Percentiles rank a stretch among this genome's conserved stretches.
phyloP scores from a whole-genome alignment of 2,113 vertebrate genomes.

The Melanostigma gelatinosum region DNA sequence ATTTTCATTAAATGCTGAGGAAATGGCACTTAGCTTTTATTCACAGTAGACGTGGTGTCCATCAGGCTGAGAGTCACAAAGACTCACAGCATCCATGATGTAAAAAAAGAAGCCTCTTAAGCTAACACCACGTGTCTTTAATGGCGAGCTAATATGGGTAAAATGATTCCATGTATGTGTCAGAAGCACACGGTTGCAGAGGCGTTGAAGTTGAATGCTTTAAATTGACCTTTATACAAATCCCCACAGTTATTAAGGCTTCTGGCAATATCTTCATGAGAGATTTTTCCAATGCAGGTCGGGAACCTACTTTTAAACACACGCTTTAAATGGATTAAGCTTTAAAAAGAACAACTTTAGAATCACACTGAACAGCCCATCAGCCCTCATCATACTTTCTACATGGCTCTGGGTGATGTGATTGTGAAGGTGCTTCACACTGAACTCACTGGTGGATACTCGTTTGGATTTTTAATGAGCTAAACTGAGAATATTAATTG shows the following conservation, averaged over 20 bases:
- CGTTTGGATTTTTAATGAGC: slow-evolving; percentile 68
- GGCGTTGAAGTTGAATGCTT: neutral
- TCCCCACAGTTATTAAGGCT: neutral
- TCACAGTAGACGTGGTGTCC: slow-evolving; percentile 28
- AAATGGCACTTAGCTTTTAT: slow-evolving; percentile 56
- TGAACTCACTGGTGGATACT: slow-evolving; percentile 51
- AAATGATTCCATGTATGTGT: slow-evolving; percentile 22
- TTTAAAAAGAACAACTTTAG: neutral
- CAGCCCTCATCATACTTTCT: slow-evolving; percentile 5
- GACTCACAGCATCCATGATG: slow-evolving; percentile 30
- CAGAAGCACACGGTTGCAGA: slow-evolving; percentile 15
- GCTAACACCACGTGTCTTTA: slow-evolving; percentile 31
- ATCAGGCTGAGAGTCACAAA: slow-evolving; percentile 37
- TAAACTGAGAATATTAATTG: slow-evolving; percentile 77
- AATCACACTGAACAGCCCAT: neutral
- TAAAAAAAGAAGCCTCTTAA: slow-evolving; percentile 32
- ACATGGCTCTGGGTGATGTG: neutral
- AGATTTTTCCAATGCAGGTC: neutral
- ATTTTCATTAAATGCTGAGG: slow-evolving; percentile 43
- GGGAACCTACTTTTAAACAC: neutral
- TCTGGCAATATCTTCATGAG: neutral
- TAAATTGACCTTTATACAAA: slow-evolving; percentile 15
- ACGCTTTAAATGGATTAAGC: slow-evolving; percentile 14
- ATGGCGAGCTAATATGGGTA: slow-evolving; percentile 11
- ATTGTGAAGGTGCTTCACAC: slow-evolving; percentile 40